These are phyloP conservation scores for Myotis lucifugus DNA, from an alignment of 2,113 vertebrate species.

Conservation along the genomic window DNA sequence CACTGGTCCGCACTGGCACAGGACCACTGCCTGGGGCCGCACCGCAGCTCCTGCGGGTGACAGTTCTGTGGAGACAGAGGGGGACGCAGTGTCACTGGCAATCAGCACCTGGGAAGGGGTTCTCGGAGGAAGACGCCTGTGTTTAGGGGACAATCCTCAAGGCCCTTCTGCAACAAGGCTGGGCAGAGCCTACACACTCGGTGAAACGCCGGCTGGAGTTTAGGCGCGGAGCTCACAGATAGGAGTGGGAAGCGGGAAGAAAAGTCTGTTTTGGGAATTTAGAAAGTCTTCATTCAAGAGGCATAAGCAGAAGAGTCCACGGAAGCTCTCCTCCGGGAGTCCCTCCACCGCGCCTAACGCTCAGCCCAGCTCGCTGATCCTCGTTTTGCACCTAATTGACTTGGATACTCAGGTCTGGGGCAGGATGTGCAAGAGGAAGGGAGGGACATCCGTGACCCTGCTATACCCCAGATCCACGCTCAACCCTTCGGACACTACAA, in stretches of 20 bases:
- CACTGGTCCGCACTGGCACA: slow-evolving; percentile 86
- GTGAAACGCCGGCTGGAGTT: no score
- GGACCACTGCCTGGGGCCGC: slow-evolving; percentile 87
- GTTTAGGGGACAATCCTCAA: not conserved
- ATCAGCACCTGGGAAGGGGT: not conserved
- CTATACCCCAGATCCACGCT: not conserved
- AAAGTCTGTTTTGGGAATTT: not conserved
- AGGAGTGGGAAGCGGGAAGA: not conserved
- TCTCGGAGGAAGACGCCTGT: no score
- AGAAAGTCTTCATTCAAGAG: not conserved
- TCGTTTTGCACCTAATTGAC: not conserved
- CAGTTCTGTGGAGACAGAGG: slow-evolving; percentile 84
- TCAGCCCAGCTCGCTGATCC: not conserved
- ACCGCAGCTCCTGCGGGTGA: slow-evolving; percentile 54
- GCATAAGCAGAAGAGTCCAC: not conserved
- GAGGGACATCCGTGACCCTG: not conserved
- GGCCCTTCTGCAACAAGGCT: not conserved
- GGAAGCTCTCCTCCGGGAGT: not conserved
- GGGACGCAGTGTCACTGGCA: accelerated
- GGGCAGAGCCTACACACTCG: not conserved
- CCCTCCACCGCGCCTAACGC: not conserved
- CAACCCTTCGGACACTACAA: not conserved
- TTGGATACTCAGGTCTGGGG: not conserved
- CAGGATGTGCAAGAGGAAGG: not conserved
- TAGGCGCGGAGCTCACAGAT: accelerated